Conservation (phyloP, 2,797 vertebrate species). For the Sebastes matsubarae region DNA sequence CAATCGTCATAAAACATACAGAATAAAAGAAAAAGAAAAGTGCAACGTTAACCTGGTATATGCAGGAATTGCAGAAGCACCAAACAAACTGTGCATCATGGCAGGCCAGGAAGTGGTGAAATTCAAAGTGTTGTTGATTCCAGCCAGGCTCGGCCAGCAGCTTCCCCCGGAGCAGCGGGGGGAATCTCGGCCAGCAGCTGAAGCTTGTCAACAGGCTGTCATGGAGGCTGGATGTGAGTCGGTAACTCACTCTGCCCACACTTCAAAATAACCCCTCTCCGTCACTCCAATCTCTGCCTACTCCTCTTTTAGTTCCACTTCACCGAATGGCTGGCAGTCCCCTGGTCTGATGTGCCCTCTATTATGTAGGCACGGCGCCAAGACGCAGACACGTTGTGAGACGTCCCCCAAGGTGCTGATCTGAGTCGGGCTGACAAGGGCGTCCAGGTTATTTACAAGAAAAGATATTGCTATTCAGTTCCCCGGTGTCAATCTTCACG, state of each 20-base stretch:
- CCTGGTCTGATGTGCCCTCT: conserved; percentile 57
- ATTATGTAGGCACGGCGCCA: conserved; percentile 54
- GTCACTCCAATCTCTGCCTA: conserved; percentile 31
- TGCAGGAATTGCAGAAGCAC: neutral
- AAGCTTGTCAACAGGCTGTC: conserved; percentile 76
- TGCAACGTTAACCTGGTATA: neutral
- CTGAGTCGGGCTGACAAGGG: conserved; percentile 59
- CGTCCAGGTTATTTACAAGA: conserved; percentile 63
- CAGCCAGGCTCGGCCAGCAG: conserved; percentile 37
- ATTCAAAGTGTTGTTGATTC: conserved; percentile 33
- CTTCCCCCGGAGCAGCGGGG: conserved; percentile 45
- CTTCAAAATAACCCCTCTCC: conserved; percentile 49
- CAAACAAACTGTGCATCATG: neutral
- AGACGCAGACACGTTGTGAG: conserved; percentile 40
- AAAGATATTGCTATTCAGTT: conserved; percentile 57
- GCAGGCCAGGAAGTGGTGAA: conserved; percentile 25
- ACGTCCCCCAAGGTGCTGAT: conserved; percentile 56
- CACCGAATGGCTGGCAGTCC: conserved; percentile 42
- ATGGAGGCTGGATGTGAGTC: conserved; percentile 54
- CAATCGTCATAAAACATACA: rapidly evolving
- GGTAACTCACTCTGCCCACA: conserved; percentile 48
- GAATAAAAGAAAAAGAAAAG: neutral
- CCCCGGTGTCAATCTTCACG: conserved; percentile 50
- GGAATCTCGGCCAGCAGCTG: conserved; percentile 64
- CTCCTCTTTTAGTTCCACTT: conserved; percentile 58